Base-by-base conservation (phyloP, 2,113 vertebrate species). In the Pomatostomus ruficeps region DNA sequence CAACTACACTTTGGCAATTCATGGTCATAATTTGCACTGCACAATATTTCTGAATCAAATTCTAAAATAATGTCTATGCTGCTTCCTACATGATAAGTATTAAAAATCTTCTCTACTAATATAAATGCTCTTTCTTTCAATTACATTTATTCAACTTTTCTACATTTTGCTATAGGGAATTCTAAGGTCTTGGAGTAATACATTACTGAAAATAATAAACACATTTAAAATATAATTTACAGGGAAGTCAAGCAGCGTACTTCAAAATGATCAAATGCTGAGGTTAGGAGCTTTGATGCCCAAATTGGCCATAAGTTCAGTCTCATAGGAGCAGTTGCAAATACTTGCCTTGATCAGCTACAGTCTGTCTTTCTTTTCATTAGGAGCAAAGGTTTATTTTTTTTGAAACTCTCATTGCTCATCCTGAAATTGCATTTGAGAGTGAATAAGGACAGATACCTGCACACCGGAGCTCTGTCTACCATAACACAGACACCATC, bases 401-500 rank as follows among this genome's bases (percentile, higher is more conserved):
- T 21, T 18, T n/a, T 71, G 45, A 79, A 76, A 46, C 20, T 58
- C 70, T 2, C 22, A 70, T 70, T 61, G 43, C 11, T 87, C 55
- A 54, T 54, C 36, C 59, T 21, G 49, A 83, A 42, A 43, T 26
- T 49, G 57, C 36, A 25, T 35, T 66, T 92, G 62, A 67, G 68
- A 59, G 31, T 36, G 40, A 74, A 38, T n/a, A 38, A 71, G 81
- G 43, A 25, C 58, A 63, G 54, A 92, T 97, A 99, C 99, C 98
- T 99, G 98, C 99, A 99, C 33, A 92, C 94, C 0, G 97, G 61
- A 59, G 48, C 73, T 21, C 48, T 85, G 0, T 92, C 16, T 1
- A 95, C 94, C 65, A 95, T 12, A 24, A 97, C 10, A 13, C 99
- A 99, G 80, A 99, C 24, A 1, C 99, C 99, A 0, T 94, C 94